These are phyloP conservation scores for Dendroctonus ponderosae DNA, from an alignment of 1,140 invertebrate species.

Conservation along the genomic window DNA sequence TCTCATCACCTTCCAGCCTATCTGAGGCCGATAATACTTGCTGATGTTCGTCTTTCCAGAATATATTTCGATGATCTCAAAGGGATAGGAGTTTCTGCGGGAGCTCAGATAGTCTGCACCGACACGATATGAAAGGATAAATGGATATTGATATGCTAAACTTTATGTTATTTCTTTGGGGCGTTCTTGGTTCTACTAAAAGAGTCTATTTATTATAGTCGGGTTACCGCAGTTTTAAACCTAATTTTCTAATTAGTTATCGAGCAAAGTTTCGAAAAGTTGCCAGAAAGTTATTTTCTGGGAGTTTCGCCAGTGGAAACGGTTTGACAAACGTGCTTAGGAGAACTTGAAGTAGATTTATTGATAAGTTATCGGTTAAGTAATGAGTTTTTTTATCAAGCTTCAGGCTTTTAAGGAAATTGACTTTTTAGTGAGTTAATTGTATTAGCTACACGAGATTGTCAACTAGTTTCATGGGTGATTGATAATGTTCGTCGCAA, in stretches of 20 bases:
- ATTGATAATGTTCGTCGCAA: too few relatives aligned
- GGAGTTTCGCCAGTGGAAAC: background rate
- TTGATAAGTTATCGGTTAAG: slow-evolving; percentile 1
- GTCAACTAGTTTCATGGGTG: too few relatives aligned
- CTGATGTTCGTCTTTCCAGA: slow-evolving; percentile 2
- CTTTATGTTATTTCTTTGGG: background rate
- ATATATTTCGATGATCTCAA: slow-evolving; percentile 5
- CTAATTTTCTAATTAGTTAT: background rate
- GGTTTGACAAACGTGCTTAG: background rate
- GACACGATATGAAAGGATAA: background rate
- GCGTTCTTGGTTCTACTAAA: background rate
- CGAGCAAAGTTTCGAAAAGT: background rate
- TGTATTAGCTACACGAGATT: too few relatives aligned
- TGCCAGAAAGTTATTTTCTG: too few relatives aligned
- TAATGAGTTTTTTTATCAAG: slow-evolving; percentile 1
- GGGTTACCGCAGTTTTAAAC: background rate
- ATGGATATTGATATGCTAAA: slow-evolving; percentile 12
- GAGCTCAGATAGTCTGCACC: slow-evolving; percentile 6
- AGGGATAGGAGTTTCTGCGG: slow-evolving; percentile 1
- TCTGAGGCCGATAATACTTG: slow-evolving; percentile 1
- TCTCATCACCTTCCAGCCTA: background rate
- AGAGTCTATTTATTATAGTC: too few relatives aligned
- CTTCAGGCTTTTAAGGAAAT: too few relatives aligned
- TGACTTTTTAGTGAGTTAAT: too few relatives aligned
- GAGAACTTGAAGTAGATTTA: background rate